Percentiles rank a stretch among this genome's conserved stretches.
phyloP scores from a whole-genome alignment of 2,888 invertebrate genomes.

The Eilema depressum region DNA sequence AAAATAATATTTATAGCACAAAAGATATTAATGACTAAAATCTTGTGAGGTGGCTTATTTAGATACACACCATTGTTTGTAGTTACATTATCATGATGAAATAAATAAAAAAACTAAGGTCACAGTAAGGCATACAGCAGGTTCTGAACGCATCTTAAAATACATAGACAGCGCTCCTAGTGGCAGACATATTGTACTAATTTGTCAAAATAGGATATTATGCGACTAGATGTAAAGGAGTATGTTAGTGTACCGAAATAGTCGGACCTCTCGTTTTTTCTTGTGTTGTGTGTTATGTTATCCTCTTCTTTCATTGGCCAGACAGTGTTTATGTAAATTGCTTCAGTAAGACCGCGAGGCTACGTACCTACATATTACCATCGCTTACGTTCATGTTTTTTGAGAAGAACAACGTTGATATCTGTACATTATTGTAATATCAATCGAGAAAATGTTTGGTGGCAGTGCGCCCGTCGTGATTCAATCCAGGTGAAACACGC shows the following conservation, averaged over 20 bases:
- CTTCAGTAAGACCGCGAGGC: constrained; percentile 72
- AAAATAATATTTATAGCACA: background rate
- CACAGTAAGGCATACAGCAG: constrained; percentile 16
- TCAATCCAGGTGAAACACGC: constrained; percentile 73
- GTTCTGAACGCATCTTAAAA: constrained; percentile 60
- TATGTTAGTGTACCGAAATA: constrained; percentile 42
- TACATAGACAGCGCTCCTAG: constrained; percentile 68
- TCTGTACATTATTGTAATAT: constrained; percentile 48
- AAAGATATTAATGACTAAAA: background rate
- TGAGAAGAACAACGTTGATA: constrained; percentile 62
- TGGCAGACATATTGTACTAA: constrained; percentile 80
- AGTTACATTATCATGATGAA: constrained; percentile 1
- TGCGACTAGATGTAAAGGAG: constrained; percentile 59
- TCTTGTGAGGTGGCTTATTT: background rate
- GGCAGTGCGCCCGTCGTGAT: constrained; percentile 60
- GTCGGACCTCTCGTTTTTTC: constrained; percentile 65
- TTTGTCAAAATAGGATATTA: constrained; percentile 85
- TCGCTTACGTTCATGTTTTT: constrained; percentile 75
- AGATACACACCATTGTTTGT: background rate
- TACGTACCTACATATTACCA: constrained; percentile 77
- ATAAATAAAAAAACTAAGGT: constrained; percentile 8
- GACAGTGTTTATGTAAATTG: constrained; percentile 56
- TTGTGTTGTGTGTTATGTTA: constrained; percentile 12
- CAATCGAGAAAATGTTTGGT: constrained; percentile 70
- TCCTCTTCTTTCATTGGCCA: constrained; percentile 55